Percentiles rank a stretch among this genome's conserved stretches.
Conservation (phyloP, 2,113 vertebrate genomes). For the Cavia porcellus region DNA sequence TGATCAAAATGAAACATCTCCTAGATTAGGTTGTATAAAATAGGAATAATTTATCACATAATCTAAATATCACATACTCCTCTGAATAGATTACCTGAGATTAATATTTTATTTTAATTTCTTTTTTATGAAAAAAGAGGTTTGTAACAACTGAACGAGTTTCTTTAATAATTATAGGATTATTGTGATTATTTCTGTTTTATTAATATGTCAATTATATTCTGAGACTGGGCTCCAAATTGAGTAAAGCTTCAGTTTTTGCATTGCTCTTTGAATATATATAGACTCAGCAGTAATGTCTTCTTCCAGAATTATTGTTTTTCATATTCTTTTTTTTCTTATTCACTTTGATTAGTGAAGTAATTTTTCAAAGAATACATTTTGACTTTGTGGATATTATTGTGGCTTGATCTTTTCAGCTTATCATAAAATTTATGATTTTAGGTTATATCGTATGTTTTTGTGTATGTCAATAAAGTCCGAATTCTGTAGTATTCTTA, state of each 20-base stretch:
- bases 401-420: background rate
- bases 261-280: slow-evolving; percentile 20
- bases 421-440: slow-evolving; percentile 42
- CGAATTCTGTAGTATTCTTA: slow-evolving; percentile 3
- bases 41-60: slow-evolving; percentile 27
- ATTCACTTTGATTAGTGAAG: background rate
- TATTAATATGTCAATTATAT: slow-evolving; percentile 40
- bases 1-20: background rate
- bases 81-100: slow-evolving; percentile 2
- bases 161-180: background rate
- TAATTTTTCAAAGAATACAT: background rate
- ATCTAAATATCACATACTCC: slow-evolving; percentile 4
- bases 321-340: background rate
- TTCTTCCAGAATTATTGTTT: slow-evolving; percentile 32
- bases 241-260: slow-evolving; percentile 12
- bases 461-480: background rate
- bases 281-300: background rate
- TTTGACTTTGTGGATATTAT: background rate
- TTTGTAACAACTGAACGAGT: background rate
- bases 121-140: background rate
- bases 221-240: background rate
- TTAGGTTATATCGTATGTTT: background rate
- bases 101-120: slow-evolving; percentile 23
- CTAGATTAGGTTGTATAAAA: slow-evolving; percentile 35
- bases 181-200: slow-evolving; percentile 36